Evolutionary conservation across 2,113 vertebrate species (phyloP).

Genomic region (Oryctolagus cuniculus): DNA sequence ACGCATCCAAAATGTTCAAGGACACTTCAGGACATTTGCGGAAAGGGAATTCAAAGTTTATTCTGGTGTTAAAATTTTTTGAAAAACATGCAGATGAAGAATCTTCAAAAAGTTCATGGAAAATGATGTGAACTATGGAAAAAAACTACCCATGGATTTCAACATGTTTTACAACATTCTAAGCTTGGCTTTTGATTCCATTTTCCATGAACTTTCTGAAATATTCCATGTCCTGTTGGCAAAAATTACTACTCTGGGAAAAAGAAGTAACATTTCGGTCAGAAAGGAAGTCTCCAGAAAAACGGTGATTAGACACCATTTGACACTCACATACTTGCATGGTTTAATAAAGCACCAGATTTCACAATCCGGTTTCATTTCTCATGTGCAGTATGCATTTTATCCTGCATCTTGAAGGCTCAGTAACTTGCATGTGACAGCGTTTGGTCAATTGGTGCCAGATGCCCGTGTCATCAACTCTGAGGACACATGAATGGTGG

Average conservation of each 20-base stretch:
- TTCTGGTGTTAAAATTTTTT: too few species aligned
- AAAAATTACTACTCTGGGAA: background rate
- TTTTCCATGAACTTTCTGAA: too few species aligned
- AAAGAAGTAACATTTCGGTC: background rate
- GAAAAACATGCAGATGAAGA: too few species aligned
- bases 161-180: too few species aligned
- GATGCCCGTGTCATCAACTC: background rate
- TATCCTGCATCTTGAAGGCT: background rate
- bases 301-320: background rate
- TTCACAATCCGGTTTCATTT: conserved; percentile 9
- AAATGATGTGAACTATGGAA: too few species aligned
- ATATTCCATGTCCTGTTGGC: background rate
- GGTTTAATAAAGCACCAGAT: conserved; percentile 10
- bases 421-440: background rate
- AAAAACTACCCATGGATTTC: too few species aligned
- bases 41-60: too few species aligned
- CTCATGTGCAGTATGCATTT: background rate
- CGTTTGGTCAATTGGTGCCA: background rate
- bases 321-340: background rate
- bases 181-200: too few species aligned
- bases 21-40: too few species aligned
- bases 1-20: background rate
- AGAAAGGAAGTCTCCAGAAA: background rate
- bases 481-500: background rate
- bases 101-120: too few species aligned